Conservation (phyloP, 2,113 vertebrate species). For the Tapirus terrestris region DNA sequence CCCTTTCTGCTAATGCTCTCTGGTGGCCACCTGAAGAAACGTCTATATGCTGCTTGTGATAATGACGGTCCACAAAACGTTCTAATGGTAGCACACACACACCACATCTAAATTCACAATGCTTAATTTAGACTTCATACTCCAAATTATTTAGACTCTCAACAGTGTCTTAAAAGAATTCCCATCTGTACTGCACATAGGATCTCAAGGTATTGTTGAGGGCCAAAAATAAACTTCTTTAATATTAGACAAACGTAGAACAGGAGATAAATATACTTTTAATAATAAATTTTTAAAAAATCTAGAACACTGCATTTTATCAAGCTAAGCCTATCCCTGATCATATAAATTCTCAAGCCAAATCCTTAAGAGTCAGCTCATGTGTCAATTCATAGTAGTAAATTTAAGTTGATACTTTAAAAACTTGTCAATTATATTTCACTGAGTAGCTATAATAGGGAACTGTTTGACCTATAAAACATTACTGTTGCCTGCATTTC, state of each 20-base stretch:
- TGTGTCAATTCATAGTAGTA: background rate
- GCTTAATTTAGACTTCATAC: background rate
- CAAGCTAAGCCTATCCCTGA: background rate
- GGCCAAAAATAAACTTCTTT: background rate
- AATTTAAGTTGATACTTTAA: constrained; percentile 7
- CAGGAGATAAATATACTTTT: constrained; percentile 5
- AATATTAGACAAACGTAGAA: background rate
- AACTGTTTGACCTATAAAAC: background rate
- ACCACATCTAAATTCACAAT: background rate
- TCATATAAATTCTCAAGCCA: constrained; percentile 35
- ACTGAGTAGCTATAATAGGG: background rate
- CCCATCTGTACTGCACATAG: constrained; percentile 14
- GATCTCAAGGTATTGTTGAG: background rate
- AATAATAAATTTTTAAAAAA: background rate
- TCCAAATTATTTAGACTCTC: constrained; percentile 25
- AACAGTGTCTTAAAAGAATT: constrained; percentile 42
- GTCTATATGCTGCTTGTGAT: background rate
- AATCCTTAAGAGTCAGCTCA: constrained; percentile 15
- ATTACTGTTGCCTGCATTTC: background rate
- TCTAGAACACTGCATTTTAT: background rate
- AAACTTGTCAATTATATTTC: background rate
- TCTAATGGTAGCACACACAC: background rate
- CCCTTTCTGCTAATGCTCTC: constrained; percentile 76
- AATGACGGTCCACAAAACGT: background rate
- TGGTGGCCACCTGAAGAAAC: constrained; percentile 76